Evolutionary conservation across 2,113 vertebrate genomes (phyloP).

Genomic region (Talpa occidentalis): DNA sequence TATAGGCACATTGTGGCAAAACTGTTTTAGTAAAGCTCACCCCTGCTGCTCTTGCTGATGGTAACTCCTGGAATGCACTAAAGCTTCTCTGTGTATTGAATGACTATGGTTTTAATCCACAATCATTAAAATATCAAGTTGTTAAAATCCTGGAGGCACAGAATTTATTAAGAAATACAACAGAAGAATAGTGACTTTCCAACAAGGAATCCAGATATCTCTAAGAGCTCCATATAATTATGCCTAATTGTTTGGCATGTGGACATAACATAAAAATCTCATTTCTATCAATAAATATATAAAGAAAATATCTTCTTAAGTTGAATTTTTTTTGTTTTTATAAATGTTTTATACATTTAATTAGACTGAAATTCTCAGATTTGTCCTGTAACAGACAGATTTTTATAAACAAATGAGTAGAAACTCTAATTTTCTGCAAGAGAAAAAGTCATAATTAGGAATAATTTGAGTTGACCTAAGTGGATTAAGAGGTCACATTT

Average conservation of each 20-base stretch:
- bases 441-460: neutral
- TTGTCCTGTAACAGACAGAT: neutral
- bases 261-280: neutral
- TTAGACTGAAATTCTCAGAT: neutral
- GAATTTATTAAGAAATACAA: neutral
- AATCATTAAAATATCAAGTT: slow-evolving; percentile 21
- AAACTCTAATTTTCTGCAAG: neutral
- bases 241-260: neutral
- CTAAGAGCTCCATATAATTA: slow-evolving; percentile 25
- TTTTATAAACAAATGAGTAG: neutral
- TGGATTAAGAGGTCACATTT: neutral
- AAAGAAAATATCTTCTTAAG: neutral
- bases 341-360: neutral
- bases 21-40: slow-evolving; percentile 52
- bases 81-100: slow-evolving; percentile 40
- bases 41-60: slow-evolving; percentile 52
- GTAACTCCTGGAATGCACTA: slow-evolving; percentile 25
- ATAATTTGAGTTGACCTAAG: neutral
- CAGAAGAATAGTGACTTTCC: slow-evolving; percentile 16
- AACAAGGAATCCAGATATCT: slow-evolving; percentile 5
- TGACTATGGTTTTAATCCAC: slow-evolving; percentile 33
- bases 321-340: slow-evolving; percentile 18
- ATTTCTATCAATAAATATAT: neutral
- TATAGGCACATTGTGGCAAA: slow-evolving; percentile 45
- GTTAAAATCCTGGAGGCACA: slow-evolving; percentile 47